Conservation (phyloP, 2,113 vertebrate species). For the Ahaetulla prasina region DNA sequence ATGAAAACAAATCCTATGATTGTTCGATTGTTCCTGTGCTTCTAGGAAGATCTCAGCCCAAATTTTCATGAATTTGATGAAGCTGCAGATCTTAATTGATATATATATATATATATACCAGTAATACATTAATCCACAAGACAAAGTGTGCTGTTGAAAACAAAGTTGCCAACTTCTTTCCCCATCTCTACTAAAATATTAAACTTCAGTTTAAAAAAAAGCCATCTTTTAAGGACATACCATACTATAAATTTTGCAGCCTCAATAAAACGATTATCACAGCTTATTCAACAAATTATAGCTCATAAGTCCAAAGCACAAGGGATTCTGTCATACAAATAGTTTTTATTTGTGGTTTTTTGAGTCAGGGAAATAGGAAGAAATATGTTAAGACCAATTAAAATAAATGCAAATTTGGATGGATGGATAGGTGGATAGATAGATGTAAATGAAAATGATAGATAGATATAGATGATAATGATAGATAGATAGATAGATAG, state of each 20-base stretch:
- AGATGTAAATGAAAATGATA: too few relatives aligned
- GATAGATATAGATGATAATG: too few relatives aligned
- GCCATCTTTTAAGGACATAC: background rate
- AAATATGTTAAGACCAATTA: background rate
- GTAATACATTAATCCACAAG: background rate
- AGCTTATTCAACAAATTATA: background rate
- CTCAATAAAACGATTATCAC: background rate
- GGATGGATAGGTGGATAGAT: background rate
- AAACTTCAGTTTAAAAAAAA: background rate
- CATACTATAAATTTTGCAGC: background rate
- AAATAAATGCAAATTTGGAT: background rate
- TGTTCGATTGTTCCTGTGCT: background rate
- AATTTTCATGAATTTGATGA: background rate
- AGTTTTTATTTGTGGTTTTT: background rate
- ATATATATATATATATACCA: background rate
- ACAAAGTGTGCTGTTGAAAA: background rate
- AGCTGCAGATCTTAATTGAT: background rate
- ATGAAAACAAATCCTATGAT: background rate
- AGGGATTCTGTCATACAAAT: background rate
- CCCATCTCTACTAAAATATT: background rate
- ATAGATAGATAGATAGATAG: too few relatives aligned
- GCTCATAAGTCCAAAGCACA: background rate
- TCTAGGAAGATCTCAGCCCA: background rate
- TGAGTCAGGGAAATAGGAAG: background rate
- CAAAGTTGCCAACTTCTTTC: background rate